A percentile compares a stretch with the other conserved stretches of the same genome.
These are phyloP conservation scores for Troglohyphantes excavatus DNA, from an alignment of 2,888 invertebrate genomes.

Conservation along the genomic window DNA sequence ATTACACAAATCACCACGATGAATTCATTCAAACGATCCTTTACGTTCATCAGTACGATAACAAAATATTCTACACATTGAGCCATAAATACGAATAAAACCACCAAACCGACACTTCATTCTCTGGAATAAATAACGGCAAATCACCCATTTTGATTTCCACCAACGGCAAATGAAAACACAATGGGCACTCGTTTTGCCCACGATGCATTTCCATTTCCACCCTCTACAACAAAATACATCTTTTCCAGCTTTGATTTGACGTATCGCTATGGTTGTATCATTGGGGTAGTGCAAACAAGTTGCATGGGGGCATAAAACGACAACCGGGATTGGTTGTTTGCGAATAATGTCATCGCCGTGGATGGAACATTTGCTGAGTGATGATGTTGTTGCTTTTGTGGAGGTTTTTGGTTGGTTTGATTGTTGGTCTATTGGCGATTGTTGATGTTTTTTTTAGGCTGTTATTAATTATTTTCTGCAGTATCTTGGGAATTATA, in stretches of 20 bases:
- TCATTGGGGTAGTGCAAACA: not conserved
- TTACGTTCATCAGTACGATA: too few species aligned
- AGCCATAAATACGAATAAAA: not conserved
- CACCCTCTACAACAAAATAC: constrained; percentile 1
- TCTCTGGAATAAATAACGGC: constrained; percentile 29
- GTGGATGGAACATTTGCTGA: not conserved
- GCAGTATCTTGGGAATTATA: too few species aligned
- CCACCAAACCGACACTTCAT: not conserved
- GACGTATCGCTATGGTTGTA: constrained; percentile 26
- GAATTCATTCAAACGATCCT: too few species aligned
- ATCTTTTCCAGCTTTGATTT: constrained; percentile 12
- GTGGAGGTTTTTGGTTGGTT: constrained; percentile 27
- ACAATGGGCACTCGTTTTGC: constrained; percentile 5
- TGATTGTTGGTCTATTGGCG: not conserved
- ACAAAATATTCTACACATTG: not conserved
- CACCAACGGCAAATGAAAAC: not conserved
- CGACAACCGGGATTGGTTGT: not conserved
- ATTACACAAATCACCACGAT: too few species aligned
- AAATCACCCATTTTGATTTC: constrained; percentile 22
- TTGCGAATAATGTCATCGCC: not conserved
- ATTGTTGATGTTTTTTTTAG: too few species aligned
- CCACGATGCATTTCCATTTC: constrained; percentile 14
- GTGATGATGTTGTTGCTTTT: constrained; percentile 16
- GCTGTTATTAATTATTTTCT: too few species aligned
- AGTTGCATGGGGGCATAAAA: not conserved